phyloP scores from a whole-genome alignment of 2,888 invertebrate species.

The Apoda limacodes region DNA sequence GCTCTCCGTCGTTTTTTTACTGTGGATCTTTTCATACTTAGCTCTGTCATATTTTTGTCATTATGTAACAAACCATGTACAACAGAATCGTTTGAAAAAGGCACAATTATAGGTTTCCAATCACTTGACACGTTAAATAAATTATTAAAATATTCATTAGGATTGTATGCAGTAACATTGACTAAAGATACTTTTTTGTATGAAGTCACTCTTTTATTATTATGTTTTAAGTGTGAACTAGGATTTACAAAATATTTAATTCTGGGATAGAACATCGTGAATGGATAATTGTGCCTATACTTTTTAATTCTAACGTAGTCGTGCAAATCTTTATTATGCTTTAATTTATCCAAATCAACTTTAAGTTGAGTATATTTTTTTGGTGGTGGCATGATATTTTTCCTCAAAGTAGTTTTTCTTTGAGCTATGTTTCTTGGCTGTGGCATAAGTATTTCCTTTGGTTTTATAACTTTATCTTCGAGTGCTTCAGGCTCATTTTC shows the following conservation, averaged over 20 bases:
- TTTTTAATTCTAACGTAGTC: slow-evolving; percentile 60
- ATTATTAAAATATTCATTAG: slow-evolving; percentile 15
- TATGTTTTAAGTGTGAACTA: slow-evolving; percentile 36
- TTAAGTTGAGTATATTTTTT: slow-evolving; percentile 54
- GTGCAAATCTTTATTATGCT: slow-evolving; percentile 54
- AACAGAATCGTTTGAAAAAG: no score
- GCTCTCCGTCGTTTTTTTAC: slow-evolving; percentile 32
- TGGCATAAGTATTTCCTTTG: slow-evolving; percentile 48
- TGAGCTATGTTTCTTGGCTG: slow-evolving; percentile 57
- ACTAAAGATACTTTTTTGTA: slow-evolving; percentile 31
- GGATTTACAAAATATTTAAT: slow-evolving; percentile 53
- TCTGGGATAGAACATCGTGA: slow-evolving; percentile 55
- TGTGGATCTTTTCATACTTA: slow-evolving; percentile 26
- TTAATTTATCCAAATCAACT: slow-evolving; percentile 48
- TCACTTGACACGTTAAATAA: slow-evolving; percentile 30
- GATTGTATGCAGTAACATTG: slow-evolving; percentile 14
- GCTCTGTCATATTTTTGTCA: no score
- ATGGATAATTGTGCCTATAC: slow-evolving; percentile 56
- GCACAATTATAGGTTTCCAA: slow-evolving; percentile 61
- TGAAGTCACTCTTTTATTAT: slow-evolving; percentile 38
- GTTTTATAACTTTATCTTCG: slow-evolving; percentile 37
- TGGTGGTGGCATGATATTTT: slow-evolving; percentile 34
- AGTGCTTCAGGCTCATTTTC: slow-evolving; percentile 28
- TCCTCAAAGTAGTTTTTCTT: slow-evolving; percentile 46
- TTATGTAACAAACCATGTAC: no score